Base-by-base conservation (phyloP, 2,888 invertebrate genomes). In the Serrognathus titanus region DNA sequence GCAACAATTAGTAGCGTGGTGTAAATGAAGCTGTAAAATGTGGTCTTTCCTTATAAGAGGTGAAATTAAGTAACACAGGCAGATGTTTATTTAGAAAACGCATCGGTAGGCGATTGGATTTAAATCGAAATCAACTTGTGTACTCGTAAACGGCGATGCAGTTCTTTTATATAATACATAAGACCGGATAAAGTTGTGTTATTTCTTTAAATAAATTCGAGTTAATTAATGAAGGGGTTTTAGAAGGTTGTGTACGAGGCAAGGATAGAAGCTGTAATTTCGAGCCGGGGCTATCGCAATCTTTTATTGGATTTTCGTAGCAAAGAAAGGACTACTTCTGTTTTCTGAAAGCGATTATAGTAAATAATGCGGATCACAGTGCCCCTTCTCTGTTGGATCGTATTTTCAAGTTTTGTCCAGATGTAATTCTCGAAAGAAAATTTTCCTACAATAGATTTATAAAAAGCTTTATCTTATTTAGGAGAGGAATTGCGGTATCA, bases 311-410 rank as follows among this genome's bases (percentile, higher is more conserved):
- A 55, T 52, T 52, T 43, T 11, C 53, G 45, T 45, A 55, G 47
- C 10, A 46, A 56, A 56, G 39, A 46, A 46, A 46, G 47, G 40
- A 48, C 47, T 57, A 53, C 36, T 43, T 46, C 36, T 51, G 51
- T 48, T 51, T 59, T 53, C 55, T 53, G 48, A 51, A 59, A 53
- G 51, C 59, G 59, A 59, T 59, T 53, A 47, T 48, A 47, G 59
- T 59, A 59, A 59, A 57, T 59, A 59, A 59, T 53, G 59, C 39
- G 53, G 51, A 57, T 59, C 59, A 59, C 49, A 55, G 51, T 51
- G 36, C 43, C 53, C 31, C 38, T 16, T 43, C 20, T 16, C 43
- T 20, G 5, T 16, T 16, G 7, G 13, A 10, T 16, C 43, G 24
- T n/a, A 16, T 37, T 31, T 48, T 35, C 48, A 48, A 31, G 31